Evolutionary conservation across 2,797 vertebrate genomes (phyloP), one percentile per base, ranked within the genome.

Genomic region (Mormyrus proboscirostris): DNA sequence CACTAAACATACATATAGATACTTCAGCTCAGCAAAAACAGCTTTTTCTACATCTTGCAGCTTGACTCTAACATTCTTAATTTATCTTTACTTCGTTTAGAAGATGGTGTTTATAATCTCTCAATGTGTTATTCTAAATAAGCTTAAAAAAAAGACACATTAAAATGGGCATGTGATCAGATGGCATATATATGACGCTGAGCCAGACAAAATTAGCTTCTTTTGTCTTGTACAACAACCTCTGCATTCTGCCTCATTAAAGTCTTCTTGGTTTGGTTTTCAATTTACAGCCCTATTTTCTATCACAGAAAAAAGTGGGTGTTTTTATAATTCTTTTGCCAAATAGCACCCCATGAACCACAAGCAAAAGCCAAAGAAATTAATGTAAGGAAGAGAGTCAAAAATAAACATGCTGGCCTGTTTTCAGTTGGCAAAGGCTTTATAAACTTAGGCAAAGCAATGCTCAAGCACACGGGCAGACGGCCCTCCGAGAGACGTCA

Each of bases 321-420:
- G 49, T 88, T 83, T 89, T 89, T 90, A 90, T 90, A 65, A 65
- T 88, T 83, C 69, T 86, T 89, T 86, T 19, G 57, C 89, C 89
- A 44, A 91, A 84, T 62, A 5, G 88, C 82, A 86, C 88, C 89
- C 85, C 59, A 44, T 44, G 83, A 38, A 94, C 95, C 94, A 90
- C 94, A 94, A 91, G 90, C 91, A 89, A 33, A 76, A 90, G 92
- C 73, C 55, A 38, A 92, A 92, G 90, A 93, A 94, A 95, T 95
- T 95, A 94, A 92, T 87, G 91, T 91, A 90, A 90, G 90, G 91
- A 12, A 86, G 90, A 62, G 92, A 92, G 91, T 92, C 93, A 93
- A 92, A 93, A 92, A 92, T 92, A 95, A 93, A 93, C 92, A 94
- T 88, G 92, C 92, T 90, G 91, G 83, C 89, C 84, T 91, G 89